Percentiles rank a stretch among this genome's conserved stretches.
Conservation (phyloP, 2,797 vertebrate genomes). For the Muraenolepis orangiensis region DNA sequence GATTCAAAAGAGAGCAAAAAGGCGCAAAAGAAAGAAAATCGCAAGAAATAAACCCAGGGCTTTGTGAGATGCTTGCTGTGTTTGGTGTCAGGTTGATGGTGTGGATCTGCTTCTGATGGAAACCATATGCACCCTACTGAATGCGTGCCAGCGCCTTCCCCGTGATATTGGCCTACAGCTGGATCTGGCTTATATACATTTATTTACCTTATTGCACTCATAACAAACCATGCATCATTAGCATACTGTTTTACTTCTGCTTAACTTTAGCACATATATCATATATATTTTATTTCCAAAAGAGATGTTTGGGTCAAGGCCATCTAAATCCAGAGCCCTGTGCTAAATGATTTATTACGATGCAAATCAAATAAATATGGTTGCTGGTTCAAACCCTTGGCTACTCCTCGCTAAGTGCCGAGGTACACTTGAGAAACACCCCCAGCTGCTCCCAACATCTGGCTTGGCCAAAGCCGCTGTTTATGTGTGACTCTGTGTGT, state of each 20-base stretch:
- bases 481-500: neutral
- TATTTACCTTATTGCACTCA: neutral
- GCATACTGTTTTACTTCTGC: neutral
- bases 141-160: slow-evolving; percentile 1
- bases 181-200: neutral
- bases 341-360: neutral
- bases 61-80: slow-evolving; percentile 40
- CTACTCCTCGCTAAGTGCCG: neutral
- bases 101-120: slow-evolving; percentile 45
- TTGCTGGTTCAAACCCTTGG: neutral
- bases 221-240: too few species aligned
- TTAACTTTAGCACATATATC: neutral
- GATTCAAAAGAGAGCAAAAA: too few species aligned
- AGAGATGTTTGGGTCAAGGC: neutral
- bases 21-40: too few species aligned
- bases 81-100: slow-evolving; percentile 36
- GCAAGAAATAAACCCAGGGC: too few species aligned
- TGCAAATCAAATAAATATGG: neutral
- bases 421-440: neutral
- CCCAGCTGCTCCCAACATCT: neutral
- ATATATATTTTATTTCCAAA: neutral
- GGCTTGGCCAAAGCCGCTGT: neutral
- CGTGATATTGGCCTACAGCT: slow-evolving; percentile 23
- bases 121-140: slow-evolving; percentile 37
- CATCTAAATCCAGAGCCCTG: neutral